Evolutionary conservation across 2,797 vertebrate species (phyloP).

Genomic region (Serranus cabrilla): DNA sequence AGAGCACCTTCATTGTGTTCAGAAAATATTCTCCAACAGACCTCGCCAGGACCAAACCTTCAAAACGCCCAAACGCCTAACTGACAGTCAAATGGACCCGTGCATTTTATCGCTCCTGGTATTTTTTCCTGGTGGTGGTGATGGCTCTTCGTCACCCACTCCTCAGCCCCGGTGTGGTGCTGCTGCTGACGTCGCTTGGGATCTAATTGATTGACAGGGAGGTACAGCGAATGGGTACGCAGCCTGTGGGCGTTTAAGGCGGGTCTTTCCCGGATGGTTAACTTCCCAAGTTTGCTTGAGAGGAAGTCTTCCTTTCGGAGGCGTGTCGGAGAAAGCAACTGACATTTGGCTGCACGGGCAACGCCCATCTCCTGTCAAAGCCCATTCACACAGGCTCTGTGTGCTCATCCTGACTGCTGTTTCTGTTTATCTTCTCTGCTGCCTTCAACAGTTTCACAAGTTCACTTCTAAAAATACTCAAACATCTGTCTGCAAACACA

Average conservation of each 20-base stretch:
- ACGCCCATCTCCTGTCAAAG: slow-evolving; percentile 83
- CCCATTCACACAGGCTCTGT: slow-evolving; percentile 4
- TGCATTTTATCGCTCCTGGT: slow-evolving; percentile 71
- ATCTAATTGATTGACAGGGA: slow-evolving; percentile 66
- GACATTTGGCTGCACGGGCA: slow-evolving; percentile 78
- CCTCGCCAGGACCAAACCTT: background rate
- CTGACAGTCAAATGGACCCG: slow-evolving; percentile 61
- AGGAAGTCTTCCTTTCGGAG: slow-evolving; percentile 62
- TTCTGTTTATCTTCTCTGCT: background rate
- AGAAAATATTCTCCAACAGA: slow-evolving; percentile 17
- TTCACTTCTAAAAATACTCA: background rate
- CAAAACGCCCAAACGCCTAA: slow-evolving; percentile 36
- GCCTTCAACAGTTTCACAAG: background rate
- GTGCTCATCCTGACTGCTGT: background rate
- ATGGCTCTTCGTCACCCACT: slow-evolving; percentile 82
- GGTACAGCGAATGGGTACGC: slow-evolving; percentile 60
- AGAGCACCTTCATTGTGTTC: slow-evolving; percentile 50
- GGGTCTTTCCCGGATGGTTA: slow-evolving; percentile 30
- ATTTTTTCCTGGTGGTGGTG: slow-evolving; percentile 69
- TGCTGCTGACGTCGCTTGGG: slow-evolving; percentile 71
- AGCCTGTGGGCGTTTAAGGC: slow-evolving; percentile 40
- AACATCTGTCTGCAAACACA: background rate
- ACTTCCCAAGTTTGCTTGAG: slow-evolving; percentile 79
- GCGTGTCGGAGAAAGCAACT: slow-evolving; percentile 71
- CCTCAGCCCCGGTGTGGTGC: slow-evolving; percentile 77